Base-by-base conservation (phyloP, 2,888 invertebrate species). In the Spatulosminthurus flaviceps region DNA sequence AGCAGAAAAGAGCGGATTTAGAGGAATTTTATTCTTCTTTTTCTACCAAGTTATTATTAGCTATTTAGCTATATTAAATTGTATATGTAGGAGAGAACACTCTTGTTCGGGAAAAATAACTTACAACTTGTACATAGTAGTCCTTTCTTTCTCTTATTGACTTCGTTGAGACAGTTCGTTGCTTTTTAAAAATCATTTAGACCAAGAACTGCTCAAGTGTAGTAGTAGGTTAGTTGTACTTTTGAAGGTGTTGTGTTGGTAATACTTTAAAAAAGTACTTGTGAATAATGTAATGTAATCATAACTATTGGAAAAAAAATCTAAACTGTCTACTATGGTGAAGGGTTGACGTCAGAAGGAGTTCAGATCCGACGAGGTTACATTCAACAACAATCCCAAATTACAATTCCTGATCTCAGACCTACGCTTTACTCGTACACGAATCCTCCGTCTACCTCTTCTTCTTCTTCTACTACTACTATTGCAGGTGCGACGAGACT, bases 401-500 rank as follows among this genome's bases (percentile, higher is more conserved):
- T 75, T 60, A 81, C 84, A 70, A 85, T 85, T 84, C 85, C 85
- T 77, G 85, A 85, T 83, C 83, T 85, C 79, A 85, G 85, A 83
- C 82, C 86, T 83, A 84, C 86, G 81, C 83, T 86, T 84, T 82
- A 86, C 83, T 82, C 82, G 77, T 82, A 84, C 83, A 80, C 82
- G 82, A 82, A 81, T 83, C 79, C 82, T 79, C 79, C 81, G 41
- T 80, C 84, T 82, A 60, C 84, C 82, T 81, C 82, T 80, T 82
- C 81, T 66, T 66, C 80, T 70, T 77, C 80, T 67, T 82, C 81
- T 66, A 42, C 80, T 70, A 72, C 80, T 67, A 64, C 77, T 72
- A 64, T 51, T 78, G 77, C 83, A 83, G 84, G 84, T 84, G 83
- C 79, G 83, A 79, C 79, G 73, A 42, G 67, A 79, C 42, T 78